Evolutionary conservation across 2,113 vertebrate genomes (phyloP).

Genomic region (human (Homo sapiens)): GRCh38 chr2:101724501-101725000

Average conservation of each 20-base stretch:
- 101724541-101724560: neutral
- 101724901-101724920: neutral
- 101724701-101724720: neutral
- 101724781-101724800: neutral
- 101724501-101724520: neutral
- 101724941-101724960: neutral
- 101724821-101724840: neutral
- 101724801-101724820: neutral
- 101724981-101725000: neutral
- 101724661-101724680: neutral
- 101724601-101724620: neutral
- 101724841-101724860: neutral
- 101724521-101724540: neutral
- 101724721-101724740: neutral
- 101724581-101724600: neutral
- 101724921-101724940: neutral
- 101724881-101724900: neutral
- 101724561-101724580: neutral
- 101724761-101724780: neutral
- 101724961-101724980: neutral
- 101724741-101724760: neutral
- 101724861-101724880: neutral
- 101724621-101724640: neutral
- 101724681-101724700: neutral
- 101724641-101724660: neutral